Conservation (phyloP, 2,888 invertebrate species). For the Amphipyra tragopoginis region DNA sequence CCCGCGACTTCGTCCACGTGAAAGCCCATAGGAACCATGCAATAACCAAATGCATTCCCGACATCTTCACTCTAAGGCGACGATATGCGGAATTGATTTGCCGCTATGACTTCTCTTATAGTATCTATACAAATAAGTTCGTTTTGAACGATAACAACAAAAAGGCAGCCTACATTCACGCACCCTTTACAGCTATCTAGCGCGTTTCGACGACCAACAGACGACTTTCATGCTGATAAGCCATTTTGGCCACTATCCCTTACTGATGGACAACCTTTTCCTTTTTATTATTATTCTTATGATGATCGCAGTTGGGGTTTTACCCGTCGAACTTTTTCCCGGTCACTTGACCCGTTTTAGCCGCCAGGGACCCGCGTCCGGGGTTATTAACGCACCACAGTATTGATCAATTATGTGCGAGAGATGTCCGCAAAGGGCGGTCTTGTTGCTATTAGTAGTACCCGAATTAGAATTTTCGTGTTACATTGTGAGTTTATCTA, state of each 20-base stretch:
- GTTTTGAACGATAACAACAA: no score
- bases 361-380: slow-evolving; percentile 3
- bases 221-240: slow-evolving; percentile 5
- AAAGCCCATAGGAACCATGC: no score
- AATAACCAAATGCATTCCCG: no score
- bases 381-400: slow-evolving; percentile 15
- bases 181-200: no score
- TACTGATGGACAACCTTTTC: neutral
- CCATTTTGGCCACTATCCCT: slow-evolving; percentile 1
- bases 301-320: slow-evolving; percentile 18
- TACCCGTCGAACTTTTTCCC: neutral
- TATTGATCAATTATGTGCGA: slow-evolving; percentile 29
- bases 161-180: no score
- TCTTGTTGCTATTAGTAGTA: neutral
- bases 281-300: slow-evolving; percentile 23
- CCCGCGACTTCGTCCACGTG: no score
- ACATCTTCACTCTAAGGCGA: no score
- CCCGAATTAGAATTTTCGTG: no score
- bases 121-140: no score
- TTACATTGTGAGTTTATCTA: no score
- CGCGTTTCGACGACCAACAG: neutral
- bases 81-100: no score
- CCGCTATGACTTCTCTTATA: no score
- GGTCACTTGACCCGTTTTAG: slow-evolving; percentile 16
- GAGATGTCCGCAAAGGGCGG: slow-evolving; percentile 6